Conservation (phyloP, 2,888 invertebrate genomes). For the Panzeria rudis region DNA sequence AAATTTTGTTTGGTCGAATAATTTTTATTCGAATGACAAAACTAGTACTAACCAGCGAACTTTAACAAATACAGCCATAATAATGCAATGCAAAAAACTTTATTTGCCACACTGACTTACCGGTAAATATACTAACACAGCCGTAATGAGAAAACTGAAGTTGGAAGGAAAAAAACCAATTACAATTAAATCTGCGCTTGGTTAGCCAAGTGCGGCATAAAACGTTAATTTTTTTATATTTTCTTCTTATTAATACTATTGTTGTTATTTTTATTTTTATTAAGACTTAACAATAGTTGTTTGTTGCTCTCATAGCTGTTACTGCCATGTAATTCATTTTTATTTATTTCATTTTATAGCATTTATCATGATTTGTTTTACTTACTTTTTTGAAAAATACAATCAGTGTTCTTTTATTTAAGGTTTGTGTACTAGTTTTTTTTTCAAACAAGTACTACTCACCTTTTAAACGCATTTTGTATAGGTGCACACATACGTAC, state of each 20-base stretch:
- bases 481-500: background rate
- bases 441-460: background rate
- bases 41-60: background rate
- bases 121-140: background rate
- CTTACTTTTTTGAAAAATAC: slow-evolving; percentile 6
- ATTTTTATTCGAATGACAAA: too few relatives aligned
- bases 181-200: slow-evolving; percentile 80
- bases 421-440: slow-evolving; percentile 23
- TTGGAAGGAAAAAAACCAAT: slow-evolving; percentile 70
- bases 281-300: slow-evolving; percentile 38
- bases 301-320: slow-evolving; percentile 7
- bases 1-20: too few relatives aligned
- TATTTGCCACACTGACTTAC: slow-evolving; percentile 26
- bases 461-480: slow-evolving; percentile 27
- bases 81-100: background rate
- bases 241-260: slow-evolving; percentile 10
- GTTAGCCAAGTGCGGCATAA: slow-evolving; percentile 77
- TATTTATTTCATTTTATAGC: slow-evolving; percentile 19
- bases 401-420: background rate
- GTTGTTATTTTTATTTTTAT: slow-evolving; percentile 7
- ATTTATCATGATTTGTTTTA: slow-evolving; percentile 44
- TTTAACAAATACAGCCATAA: background rate
- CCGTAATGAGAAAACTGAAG: background rate
- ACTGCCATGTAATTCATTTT: slow-evolving; percentile 13
- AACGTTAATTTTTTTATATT: slow-evolving; percentile 25